A percentile compares a stretch with the other conserved stretches of the same genome.
phyloP scores from a whole-genome alignment of 2,888 invertebrate genomes.

The Pterostichus niger region DNA sequence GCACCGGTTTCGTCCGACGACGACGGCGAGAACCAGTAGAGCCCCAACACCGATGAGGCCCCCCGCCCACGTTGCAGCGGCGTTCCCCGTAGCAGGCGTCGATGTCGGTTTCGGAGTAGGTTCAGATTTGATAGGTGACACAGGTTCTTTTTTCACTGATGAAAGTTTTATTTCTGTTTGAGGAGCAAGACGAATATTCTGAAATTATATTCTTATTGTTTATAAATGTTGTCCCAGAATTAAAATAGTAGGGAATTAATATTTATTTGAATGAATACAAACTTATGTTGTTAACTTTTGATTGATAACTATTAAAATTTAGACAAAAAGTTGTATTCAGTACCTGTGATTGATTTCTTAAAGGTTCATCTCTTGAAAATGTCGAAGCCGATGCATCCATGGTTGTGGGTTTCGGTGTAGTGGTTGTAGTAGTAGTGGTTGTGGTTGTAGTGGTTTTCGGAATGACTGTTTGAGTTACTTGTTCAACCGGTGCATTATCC shows the following conservation, averaged over 20 bases:
- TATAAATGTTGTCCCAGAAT: neutral
- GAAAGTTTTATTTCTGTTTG: neutral
- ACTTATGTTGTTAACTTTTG: neutral
- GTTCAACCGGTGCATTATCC: conserved; percentile 75
- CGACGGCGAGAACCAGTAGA: neutral
- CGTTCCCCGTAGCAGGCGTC: neutral
- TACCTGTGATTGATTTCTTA: conserved; percentile 5
- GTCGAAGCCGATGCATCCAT: neutral
- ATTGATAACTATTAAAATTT: neutral
- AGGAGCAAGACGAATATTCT: neutral
- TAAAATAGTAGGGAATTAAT: too few relatives aligned
- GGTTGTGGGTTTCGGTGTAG: conserved; percentile 5
- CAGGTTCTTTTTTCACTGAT: neutral
- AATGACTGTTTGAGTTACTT: conserved; percentile 68
- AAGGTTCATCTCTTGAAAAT: conserved; percentile 40
- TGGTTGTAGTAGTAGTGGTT: conserved; percentile 6
- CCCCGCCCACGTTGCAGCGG: conserved; percentile 45
- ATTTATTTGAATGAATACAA: too few relatives aligned
- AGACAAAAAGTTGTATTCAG: neutral
- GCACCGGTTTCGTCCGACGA: conserved; percentile 18
- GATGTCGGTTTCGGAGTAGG: conserved; percentile 1
- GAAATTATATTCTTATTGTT: neutral
- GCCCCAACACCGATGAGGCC: conserved; percentile 20
- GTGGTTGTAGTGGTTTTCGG: conserved; percentile 68
- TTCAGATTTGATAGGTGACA: neutral